These are phyloP conservation scores for Apaloderma vittatum DNA, from an alignment of 2,113 vertebrate species.

Conservation along the genomic window DNA sequence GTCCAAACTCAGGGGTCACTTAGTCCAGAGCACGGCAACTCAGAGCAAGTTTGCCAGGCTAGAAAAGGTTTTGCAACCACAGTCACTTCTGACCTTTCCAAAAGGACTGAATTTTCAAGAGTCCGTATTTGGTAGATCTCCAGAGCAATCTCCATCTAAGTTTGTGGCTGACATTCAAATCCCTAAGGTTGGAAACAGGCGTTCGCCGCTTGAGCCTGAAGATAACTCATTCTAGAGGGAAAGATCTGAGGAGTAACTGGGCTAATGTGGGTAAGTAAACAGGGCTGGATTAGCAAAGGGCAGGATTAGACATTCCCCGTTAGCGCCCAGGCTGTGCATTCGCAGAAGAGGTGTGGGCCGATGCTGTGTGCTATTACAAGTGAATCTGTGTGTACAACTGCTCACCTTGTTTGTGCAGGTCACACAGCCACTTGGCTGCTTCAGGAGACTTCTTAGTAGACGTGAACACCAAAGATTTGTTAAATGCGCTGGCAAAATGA, in stretches of 20 bases:
- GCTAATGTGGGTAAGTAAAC: neutral
- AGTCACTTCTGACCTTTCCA: conserved; percentile 12
- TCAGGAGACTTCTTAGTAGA: neutral
- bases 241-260: neutral
- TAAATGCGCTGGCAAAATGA: neutral
- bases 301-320: neutral
- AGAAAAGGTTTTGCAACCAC: neutral
- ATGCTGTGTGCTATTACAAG: fast-evolving
- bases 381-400: neutral
- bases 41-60: neutral
- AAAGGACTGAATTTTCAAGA: conserved; percentile 11
- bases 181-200: conserved; percentile 45
- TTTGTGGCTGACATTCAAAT: conserved; percentile 6
- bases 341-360: neutral
- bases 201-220: neutral
- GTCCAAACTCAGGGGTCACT: neutral
- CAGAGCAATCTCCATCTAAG: neutral
- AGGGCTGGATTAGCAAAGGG: neutral
- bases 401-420: neutral
- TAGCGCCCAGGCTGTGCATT: neutral
- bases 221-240: neutral
- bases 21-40: neutral
- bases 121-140: conserved; percentile 56
- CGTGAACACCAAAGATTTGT: neutral
- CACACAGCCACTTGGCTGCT: neutral